Conservation (phyloP, 2,888 invertebrate genomes). For the Ypsolopha scabrella region DNA sequence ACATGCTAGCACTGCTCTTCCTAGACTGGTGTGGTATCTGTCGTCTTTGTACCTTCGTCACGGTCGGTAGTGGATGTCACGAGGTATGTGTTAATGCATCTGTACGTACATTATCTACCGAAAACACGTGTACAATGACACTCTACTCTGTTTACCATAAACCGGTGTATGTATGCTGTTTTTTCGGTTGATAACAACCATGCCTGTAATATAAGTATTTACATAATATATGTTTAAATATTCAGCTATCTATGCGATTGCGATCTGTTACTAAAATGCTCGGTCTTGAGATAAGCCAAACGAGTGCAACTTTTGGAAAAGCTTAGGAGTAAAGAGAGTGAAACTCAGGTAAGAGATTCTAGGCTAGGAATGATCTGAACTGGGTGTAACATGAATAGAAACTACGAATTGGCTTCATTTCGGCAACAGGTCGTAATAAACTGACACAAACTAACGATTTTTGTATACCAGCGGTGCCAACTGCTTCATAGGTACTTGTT, state of each 20-base stretch:
- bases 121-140: not conserved
- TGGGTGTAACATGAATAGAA: slow-evolving; percentile 52
- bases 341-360: slow-evolving; percentile 11
- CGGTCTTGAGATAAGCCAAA: slow-evolving; percentile 34
- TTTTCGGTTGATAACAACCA: too few species aligned
- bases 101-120: not conserved
- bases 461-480: not conserved
- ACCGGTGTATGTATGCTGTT: too few species aligned
- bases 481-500: not conserved
- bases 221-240: too few species aligned
- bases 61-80: not conserved
- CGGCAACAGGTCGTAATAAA: slow-evolving; percentile 68
- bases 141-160: too few species aligned
- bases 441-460: slow-evolving; percentile 15
- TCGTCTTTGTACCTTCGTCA: not conserved
- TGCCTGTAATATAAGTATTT: too few species aligned
- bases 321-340: slow-evolving; percentile 5
- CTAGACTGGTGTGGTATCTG: not conserved
- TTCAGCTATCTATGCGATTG: slow-evolving; percentile 29
- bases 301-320: slow-evolving; percentile 16
- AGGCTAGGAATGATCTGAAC: slow-evolving; percentile 48
- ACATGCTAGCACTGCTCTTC: not conserved
- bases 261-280: slow-evolving; percentile 69
- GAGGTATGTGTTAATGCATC: not conserved
- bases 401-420: slow-evolving; percentile 60